Evolutionary conservation across 2,797 vertebrate species (phyloP), one percentile per base, ranked within the genome.

Genomic region (Premnoplex brunnescens): DNA sequence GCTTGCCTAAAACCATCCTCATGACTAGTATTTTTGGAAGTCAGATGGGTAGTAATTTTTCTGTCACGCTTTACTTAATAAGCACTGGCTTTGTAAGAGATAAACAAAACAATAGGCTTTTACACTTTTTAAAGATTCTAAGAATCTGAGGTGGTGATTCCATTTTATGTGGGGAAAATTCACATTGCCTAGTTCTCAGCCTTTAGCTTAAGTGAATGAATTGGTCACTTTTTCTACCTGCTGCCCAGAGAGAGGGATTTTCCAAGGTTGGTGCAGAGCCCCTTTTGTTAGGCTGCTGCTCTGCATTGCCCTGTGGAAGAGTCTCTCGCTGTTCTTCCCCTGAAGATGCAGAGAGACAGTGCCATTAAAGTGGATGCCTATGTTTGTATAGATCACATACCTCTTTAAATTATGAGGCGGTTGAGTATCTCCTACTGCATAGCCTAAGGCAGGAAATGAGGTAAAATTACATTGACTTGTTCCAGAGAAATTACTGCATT

Each of bases 391-490:
- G 66, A 22, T 83, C 62, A 72, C 28, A 8, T 84, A 72, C 30
- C 8, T 81, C 76, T 82, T 84, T 32, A 60, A 71, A 60, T 52
- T 59, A 41, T 41, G 76, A 81, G 51, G n/a, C n/a, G 41, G n/a
- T 15, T 87, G 56, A 72, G 46, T 83, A 43, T 90, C 54, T 67
- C 49, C 54, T 81, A 59, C 43, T 81, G 20, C 73, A 37, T 68
- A 59, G 55, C 67, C 69, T 86, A 51, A 66, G 58, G 58, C 90
- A 91, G 73, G 74, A 91, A 88, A 83, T 68, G 17, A 88, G 55
- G 37, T 81, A 74, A 88, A 95, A 91, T 94, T 66, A 63, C 55
- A 54, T 32, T 66, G 58, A 19, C 71, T 94, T 88, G 26, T 79
- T 91, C 73, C 71, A 73, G 76, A 90, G 66, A 86, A 91, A 68